These are phyloP conservation scores for Graptemys geographica DNA, from an alignment of 2,797 vertebrate genomes.

Conservation along the genomic window DNA sequence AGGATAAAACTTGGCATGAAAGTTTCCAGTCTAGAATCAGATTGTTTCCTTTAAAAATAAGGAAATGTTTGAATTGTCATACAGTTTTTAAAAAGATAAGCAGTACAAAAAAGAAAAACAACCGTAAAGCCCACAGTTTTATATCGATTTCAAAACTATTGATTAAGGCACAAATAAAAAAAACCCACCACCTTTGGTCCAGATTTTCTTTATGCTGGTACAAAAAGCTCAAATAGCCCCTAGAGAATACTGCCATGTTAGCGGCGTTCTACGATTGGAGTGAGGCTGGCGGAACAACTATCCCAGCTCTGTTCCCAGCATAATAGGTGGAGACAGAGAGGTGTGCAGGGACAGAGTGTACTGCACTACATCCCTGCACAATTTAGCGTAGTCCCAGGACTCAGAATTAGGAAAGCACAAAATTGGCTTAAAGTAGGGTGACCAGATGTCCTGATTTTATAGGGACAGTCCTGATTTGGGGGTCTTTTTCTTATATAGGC, in stretches of 20 bases:
- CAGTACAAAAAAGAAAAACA: background rate
- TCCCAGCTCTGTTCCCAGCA: background rate
- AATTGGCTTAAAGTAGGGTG: background rate
- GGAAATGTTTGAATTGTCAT: slow-evolving; percentile 14
- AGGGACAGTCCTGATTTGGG: no score
- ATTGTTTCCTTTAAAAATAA: slow-evolving; percentile 54
- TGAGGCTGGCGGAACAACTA: accelerated
- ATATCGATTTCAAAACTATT: slow-evolving; percentile 11
- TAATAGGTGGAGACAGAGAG: background rate
- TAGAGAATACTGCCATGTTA: background rate
- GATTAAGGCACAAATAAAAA: background rate
- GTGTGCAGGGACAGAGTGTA: accelerated
- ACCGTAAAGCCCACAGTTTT: background rate
- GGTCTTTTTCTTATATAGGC: no score
- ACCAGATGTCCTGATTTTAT: no score
- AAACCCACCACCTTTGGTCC: background rate
- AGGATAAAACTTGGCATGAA: slow-evolving; percentile 60
- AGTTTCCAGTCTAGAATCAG: slow-evolving; percentile 40
- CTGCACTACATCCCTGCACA: background rate
- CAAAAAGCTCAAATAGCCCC: background rate
- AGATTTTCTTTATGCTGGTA: background rate
- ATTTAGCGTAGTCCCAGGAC: background rate
- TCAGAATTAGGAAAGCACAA: background rate
- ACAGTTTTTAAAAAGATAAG: background rate
- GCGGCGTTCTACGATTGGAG: accelerated